phyloP scores from a whole-genome alignment of 2,797 vertebrate species.

The Sandelia bainsii region DNA sequence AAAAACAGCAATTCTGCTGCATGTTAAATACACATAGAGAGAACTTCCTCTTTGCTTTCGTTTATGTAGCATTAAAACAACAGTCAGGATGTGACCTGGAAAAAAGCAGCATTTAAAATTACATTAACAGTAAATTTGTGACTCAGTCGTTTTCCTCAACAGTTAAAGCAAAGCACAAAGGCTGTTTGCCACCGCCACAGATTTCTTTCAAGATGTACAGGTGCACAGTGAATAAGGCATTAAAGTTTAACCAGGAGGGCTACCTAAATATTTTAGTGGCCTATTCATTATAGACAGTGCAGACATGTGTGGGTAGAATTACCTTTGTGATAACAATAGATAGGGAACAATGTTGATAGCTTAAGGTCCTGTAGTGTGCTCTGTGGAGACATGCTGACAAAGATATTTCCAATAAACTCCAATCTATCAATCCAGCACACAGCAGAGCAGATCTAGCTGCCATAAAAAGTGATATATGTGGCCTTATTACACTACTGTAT shows the following conservation, averaged over 20 bases:
- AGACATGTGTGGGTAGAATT: slow-evolving; percentile 48
- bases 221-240: slow-evolving; percentile 52
- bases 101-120: slow-evolving; percentile 8
- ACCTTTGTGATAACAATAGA: slow-evolving; percentile 48
- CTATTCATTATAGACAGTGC: slow-evolving; percentile 67
- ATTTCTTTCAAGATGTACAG: slow-evolving; percentile 46
- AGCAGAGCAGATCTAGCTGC: slow-evolving; percentile 6
- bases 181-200: slow-evolving; percentile 21
- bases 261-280: slow-evolving; percentile 73
- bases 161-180: slow-evolving; percentile 27
- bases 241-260: slow-evolving; percentile 66
- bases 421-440: slow-evolving; percentile 38
- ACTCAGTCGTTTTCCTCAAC: slow-evolving; percentile 15
- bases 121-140: slow-evolving; percentile 7
- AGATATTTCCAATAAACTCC: slow-evolving; percentile 23
- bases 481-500: slow-evolving; percentile 24
- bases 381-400: slow-evolving; percentile 27
- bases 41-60: neutral
- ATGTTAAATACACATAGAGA: slow-evolving; percentile 25
- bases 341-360: slow-evolving; percentile 20
- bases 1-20: slow-evolving; percentile 19
- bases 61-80: slow-evolving; percentile 16
- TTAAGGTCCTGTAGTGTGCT: slow-evolving; percentile 6
- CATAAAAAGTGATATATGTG: slow-evolving; percentile 38
- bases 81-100: neutral